Conservation (phyloP, 2,888 invertebrate genomes). For the Ariolimax columbianus region DNA sequence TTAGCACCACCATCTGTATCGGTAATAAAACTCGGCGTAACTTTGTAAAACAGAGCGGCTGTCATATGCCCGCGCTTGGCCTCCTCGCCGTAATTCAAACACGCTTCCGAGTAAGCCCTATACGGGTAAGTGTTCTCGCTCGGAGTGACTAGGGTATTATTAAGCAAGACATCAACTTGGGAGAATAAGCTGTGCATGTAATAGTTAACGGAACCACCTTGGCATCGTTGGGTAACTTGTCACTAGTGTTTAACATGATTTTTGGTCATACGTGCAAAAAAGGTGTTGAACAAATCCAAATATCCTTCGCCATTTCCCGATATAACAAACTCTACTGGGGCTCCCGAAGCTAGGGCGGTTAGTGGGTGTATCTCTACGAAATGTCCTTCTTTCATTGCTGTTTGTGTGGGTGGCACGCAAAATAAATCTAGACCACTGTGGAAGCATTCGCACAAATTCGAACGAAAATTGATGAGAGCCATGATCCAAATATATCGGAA, state of each 20-base stretch:
- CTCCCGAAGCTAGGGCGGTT: constrained; percentile 38
- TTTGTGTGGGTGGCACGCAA: constrained; percentile 40
- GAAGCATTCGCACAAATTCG: constrained; percentile 22
- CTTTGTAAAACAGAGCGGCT: background rate
- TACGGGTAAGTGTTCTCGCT: constrained; percentile 55
- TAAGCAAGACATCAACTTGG: constrained; percentile 54
- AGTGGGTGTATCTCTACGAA: constrained; percentile 47
- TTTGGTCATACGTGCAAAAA: constrained; percentile 53
- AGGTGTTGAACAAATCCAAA: constrained; percentile 49
- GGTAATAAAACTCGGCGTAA: background rate
- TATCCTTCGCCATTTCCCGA: constrained; percentile 53
- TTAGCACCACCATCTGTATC: background rate
- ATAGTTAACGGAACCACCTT: constrained; percentile 51
- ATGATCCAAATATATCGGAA: background rate
- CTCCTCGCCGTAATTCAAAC: constrained; percentile 44
- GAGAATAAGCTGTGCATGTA: constrained; percentile 49
- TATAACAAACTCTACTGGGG: constrained; percentile 53
- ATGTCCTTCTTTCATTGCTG: constrained; percentile 42
- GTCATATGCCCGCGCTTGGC: background rate
- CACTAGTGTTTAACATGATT: constrained; percentile 49
- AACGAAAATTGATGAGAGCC: constrained; percentile 29
- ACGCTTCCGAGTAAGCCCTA: constrained; percentile 50
- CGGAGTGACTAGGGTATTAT: constrained; percentile 44
- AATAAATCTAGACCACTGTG: constrained; percentile 48
- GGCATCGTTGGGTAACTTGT: constrained; percentile 17